Evolutionary conservation across 2,797 vertebrate species (phyloP), one percentile per base, ranked within the genome.

Genomic region (Vespertilio murinus): DNA sequence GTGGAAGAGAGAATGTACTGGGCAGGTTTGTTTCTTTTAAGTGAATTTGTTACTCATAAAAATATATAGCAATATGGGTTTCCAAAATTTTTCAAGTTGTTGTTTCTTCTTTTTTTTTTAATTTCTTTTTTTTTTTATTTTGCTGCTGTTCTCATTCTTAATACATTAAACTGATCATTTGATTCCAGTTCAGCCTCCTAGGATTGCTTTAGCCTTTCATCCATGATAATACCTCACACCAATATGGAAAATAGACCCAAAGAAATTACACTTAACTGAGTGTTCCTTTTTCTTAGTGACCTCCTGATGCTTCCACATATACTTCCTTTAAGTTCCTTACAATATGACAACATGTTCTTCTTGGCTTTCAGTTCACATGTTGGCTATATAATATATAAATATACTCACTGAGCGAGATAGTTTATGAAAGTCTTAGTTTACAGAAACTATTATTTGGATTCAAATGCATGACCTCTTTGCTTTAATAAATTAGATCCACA

Each of bases 161-260:
- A 35, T 64, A 45, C 10, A 17, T 69, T 67, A 81, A 64, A 69
- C 22, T 87, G 28, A 67, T 82, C 12, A 22, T 77, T 89, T 93
- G 73, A 85, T 85, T 90, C 14, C 47, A 78, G 30, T 83, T 84
- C 70, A 77, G 14, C 52, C 33, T 54, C 95, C 45, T 56, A 52
- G 38, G 38, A 74, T 79, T 82, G 99, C 97, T 99, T 98, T 99
- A 99, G 98, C 98, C 99, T 98, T 56, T 99, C 98, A 96, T 99
- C 98, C 98, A 99, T 98, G 93, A 98, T 98, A 97, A 98, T 99
- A 98, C 99, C 98, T 91, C 98, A 99, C 98, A 28, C 98, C 99
- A 97, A 99, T 98, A 99, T 99, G 96, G 73, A 97, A 93, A 91
- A 89, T 71, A 93, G 49, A 92, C 38, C 42, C 87, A 92, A 82